These are phyloP conservation scores for Tragopan temminckii DNA, from an alignment of 2,797 vertebrate species.

Conservation along the genomic window DNA sequence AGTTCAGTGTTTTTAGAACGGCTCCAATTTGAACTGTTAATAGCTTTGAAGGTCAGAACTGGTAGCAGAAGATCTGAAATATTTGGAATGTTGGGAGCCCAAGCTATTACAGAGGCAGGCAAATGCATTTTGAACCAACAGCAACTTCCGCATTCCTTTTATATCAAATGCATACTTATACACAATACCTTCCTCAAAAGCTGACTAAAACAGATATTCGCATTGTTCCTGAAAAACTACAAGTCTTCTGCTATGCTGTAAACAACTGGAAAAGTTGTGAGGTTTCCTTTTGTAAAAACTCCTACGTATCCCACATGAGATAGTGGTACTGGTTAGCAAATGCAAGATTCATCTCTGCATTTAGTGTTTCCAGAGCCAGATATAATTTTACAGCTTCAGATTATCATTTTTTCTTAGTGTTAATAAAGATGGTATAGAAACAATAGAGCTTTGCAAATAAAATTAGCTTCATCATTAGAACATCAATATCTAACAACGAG, in stretches of 20 bases:
- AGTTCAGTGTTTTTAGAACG: no score
- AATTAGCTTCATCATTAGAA: background rate
- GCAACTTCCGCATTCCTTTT: no score
- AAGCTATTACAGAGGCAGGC: background rate
- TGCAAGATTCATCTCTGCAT: background rate
- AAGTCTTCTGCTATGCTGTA: background rate
- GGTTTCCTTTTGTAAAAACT: background rate
- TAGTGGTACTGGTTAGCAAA: background rate
- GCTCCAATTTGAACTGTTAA: constrained; percentile 5
- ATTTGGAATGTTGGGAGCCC: constrained; percentile 49
- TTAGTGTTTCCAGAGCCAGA: background rate
- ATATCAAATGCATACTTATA: no score
- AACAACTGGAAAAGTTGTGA: background rate
- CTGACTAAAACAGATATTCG: no score
- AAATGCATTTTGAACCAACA: background rate
- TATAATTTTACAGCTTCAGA: background rate
- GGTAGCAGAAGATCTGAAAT: constrained; percentile 36
- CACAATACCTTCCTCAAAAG: no score
- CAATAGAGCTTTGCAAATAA: background rate
- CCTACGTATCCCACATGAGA: background rate
- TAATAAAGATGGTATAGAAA: background rate
- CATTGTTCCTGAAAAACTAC: background rate
- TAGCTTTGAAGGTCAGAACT: constrained; percentile 29
- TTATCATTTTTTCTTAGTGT: background rate
- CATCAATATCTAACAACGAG: background rate